Conservation (phyloP, 2,888 invertebrate genomes). For the Eubasilissa splendida region DNA sequence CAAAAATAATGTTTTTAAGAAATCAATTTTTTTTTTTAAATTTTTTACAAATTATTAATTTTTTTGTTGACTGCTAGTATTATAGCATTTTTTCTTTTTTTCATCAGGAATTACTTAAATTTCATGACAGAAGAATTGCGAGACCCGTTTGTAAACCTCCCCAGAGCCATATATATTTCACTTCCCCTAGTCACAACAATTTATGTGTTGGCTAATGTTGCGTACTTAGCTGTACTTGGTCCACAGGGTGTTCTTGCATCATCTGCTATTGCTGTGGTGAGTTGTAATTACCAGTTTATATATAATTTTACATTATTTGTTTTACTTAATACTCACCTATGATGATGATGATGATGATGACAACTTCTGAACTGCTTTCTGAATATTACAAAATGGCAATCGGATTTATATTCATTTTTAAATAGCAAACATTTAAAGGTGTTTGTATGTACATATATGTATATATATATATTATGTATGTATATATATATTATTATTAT, state of each 20-base stretch:
- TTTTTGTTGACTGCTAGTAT: slow-evolving; percentile 25
- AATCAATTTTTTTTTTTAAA: too few species aligned
- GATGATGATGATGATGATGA: too few species aligned
- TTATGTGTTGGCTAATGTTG: slow-evolving; percentile 90
- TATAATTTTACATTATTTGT: too few species aligned
- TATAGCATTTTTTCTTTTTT: slow-evolving; percentile 34
- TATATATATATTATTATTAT: too few species aligned
- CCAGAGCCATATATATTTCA: slow-evolving; percentile 93
- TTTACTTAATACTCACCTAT: too few species aligned
- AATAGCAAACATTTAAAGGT: too few species aligned
- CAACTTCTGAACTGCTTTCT: too few species aligned
- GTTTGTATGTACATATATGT: too few species aligned
- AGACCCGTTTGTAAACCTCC: slow-evolving; percentile 89
- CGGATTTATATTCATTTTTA: too few species aligned
- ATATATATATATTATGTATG: too few species aligned
- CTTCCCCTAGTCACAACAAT: slow-evolving; percentile 90
- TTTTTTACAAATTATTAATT: background rate
- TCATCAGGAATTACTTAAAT: slow-evolving; percentile 87
- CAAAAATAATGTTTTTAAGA: too few species aligned
- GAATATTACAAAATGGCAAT: too few species aligned
- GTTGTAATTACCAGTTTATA: background rate
- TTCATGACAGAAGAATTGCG: slow-evolving; percentile 94
- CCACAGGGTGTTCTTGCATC: slow-evolving; percentile 88
- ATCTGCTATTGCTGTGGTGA: slow-evolving; percentile 96
- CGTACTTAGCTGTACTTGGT: slow-evolving; percentile 90